phyloP scores from a whole-genome alignment of 2,113 vertebrate species.

The Ursus arctos region DNA sequence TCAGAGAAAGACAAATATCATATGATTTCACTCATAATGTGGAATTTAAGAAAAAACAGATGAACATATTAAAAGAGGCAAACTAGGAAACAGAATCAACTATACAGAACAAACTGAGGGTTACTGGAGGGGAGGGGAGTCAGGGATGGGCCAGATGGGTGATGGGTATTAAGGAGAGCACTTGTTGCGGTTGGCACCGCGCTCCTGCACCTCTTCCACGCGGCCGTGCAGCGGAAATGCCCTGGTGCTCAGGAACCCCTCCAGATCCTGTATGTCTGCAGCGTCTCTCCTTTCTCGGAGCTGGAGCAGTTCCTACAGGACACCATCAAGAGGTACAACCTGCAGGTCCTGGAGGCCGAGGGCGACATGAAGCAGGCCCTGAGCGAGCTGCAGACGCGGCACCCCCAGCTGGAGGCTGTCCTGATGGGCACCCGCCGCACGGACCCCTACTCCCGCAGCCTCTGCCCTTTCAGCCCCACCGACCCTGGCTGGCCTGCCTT shows the following conservation, averaged over 20 bases:
- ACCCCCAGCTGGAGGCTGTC: slow-evolving; percentile 92
- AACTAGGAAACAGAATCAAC: too few species aligned
- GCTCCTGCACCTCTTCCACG: too few species aligned
- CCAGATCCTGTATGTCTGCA: slow-evolving; percentile 94
- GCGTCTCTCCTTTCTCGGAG: slow-evolving; percentile 94
- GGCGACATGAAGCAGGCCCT: slow-evolving; percentile 94
- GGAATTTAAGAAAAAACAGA: too few species aligned
- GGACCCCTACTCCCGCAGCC: slow-evolving; percentile 94
- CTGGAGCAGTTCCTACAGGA: slow-evolving; percentile 98
- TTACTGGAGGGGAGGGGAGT: too few species aligned
- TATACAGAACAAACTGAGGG: too few species aligned
- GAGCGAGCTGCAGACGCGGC: slow-evolving; percentile 87
- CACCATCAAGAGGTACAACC: slow-evolving; percentile 93
- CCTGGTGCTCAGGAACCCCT: slow-evolving; percentile 90
- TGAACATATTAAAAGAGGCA: too few species aligned
- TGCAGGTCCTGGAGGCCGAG: slow-evolving; percentile 92
- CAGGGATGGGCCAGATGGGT: too few species aligned
- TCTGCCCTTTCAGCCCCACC: slow-evolving; percentile 91
- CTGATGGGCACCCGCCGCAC: slow-evolving; percentile 97
- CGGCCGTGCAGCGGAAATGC: slow-evolving; percentile 77
- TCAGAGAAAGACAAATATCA: too few species aligned
- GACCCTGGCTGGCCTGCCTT: slow-evolving; percentile 95
- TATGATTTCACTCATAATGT: too few species aligned
- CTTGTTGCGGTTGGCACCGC: too few species aligned
- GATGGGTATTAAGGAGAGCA: too few species aligned